Base-by-base conservation (phyloP, 2,888 invertebrate species). In the Synanthedon tipuliformis region DNA sequence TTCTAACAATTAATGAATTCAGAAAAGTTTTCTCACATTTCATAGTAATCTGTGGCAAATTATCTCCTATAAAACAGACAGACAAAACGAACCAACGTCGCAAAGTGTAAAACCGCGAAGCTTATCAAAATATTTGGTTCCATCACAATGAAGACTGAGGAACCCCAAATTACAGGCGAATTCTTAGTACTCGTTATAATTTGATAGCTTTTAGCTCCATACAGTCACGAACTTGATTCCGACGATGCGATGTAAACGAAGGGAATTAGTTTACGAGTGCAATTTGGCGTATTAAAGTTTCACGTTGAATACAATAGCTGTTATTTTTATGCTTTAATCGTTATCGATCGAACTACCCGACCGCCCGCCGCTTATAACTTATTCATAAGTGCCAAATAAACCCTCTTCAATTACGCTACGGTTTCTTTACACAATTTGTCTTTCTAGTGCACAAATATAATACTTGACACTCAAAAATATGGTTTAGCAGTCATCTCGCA, bases 221-320 rank as follows among this genome's bases (percentile, higher is more conserved):
- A 57, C 57, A 60, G 68, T 66, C 76, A 76, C 75, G 76, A 75
- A 72, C 45, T n/a, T 45, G 45, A 45, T 45, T 45, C 45, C 15
- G 3, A 8, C 45, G 45, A n/a, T 49, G 49, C 45, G 45, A n/a
- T 49, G 49, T 18, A 49, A 49, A 49, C 23, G 49, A 49, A 49
- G 49, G 49, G 23, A 49, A 49, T 49, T 49, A 49, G 49, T 49
- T 49, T 18, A 49, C 16, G 16, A 10, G 49, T 49, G 49, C 23
- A 49, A 16, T 49, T 49, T 48, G 16, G 10, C 18, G 52, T 45
- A 45, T 45, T 45, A 45, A 34, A 34, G 34, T 34, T 34, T 34
- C 15, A 45, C 45, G 45, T 15, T 15, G 45, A 4, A 45, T 34
- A 45, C 45, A 45, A 12, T 45, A 45, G 45, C 45, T 13, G 45